Conservation (phyloP, 53 echinoderm and acorn worm species). For the Mesocentrotus franciscanus region DNA sequence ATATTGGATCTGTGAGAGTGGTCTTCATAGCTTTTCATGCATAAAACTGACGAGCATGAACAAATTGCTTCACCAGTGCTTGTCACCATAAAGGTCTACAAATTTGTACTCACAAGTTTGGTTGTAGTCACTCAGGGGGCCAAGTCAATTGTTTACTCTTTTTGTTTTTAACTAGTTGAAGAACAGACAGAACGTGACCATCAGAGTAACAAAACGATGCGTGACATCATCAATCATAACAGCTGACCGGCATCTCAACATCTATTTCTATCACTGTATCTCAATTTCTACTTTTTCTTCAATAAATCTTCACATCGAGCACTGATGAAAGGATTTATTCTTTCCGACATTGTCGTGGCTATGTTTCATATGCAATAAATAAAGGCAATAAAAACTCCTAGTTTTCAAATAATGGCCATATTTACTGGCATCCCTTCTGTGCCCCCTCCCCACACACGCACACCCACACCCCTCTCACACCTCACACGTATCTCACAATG, state of each 20-base stretch:
- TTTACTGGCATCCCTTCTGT: neutral
- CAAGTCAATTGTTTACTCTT: neutral
- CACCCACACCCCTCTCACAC: too few species aligned
- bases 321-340: neutral
- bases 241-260: neutral
- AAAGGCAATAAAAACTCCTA: neutral
- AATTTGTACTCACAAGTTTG: too few species aligned
- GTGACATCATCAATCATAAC: neutral
- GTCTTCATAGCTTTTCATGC: too few species aligned
- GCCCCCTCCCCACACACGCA: neutral
- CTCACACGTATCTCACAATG: too few species aligned
- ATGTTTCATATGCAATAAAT: neutral
- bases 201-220: neutral
- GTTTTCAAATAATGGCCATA: neutral
- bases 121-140: neutral
- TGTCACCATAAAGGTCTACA: too few species aligned
- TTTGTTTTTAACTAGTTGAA: neutral
- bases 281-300: neutral
- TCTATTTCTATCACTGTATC: neutral
- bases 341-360: neutral
- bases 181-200: neutral
- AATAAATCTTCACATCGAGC: neutral
- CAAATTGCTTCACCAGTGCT: too few species aligned
- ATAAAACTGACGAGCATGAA: too few species aligned
- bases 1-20: too few species aligned